Base-by-base conservation (phyloP, 2,113 vertebrate genomes). In the Python bivittatus region DNA sequence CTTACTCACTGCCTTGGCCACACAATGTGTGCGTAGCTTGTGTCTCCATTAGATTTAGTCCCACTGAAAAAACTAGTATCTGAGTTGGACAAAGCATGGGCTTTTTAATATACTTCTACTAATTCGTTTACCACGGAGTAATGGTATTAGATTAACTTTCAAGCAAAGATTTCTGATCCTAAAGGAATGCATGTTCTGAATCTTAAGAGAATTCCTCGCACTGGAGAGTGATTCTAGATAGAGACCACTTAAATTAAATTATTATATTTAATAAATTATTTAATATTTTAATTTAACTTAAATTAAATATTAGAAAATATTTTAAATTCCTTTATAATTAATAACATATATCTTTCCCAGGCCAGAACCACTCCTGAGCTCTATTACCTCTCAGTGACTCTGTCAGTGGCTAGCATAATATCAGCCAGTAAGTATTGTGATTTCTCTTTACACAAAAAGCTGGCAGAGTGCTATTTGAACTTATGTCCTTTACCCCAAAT, bases 11-110 rank as follows among this genome's bases (percentile, higher is more conserved):
- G 94, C 97, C 85, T 94, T 95, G 90, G 98, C 98, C 53, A 64
- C 96, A 33, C 92, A 97, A 87, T 98, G 98, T 92, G 98, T 99
- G 97, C 92, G 97, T 93, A 90, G 10, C 23, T 8, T 3, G 42
- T 57, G 54, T 58, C 33, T 6, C 33, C 12, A 7, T 44, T 33
- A 42, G 61, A 86, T 57, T 52, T 61, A 9, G 5, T 29, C 42
- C 4, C 11, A 33, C 5, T 7, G 64, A 25, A 25, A 6, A 1
- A 4, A 27, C 64, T n/a, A 6, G 29, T 33, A 22, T 2, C 72
- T 42, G 33, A 42, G 17, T 79, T 33, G 22, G 33, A 79, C 33
- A 20, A 42, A 79, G 38, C 2, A 33, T 22, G 7, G 33, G 22
- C 7, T 79, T 33, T 79, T 58, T 38, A 22, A 79, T 68, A 68